Conservation (phyloP, 1,140 invertebrate species). For the Leptopilina boulardi region DNA sequence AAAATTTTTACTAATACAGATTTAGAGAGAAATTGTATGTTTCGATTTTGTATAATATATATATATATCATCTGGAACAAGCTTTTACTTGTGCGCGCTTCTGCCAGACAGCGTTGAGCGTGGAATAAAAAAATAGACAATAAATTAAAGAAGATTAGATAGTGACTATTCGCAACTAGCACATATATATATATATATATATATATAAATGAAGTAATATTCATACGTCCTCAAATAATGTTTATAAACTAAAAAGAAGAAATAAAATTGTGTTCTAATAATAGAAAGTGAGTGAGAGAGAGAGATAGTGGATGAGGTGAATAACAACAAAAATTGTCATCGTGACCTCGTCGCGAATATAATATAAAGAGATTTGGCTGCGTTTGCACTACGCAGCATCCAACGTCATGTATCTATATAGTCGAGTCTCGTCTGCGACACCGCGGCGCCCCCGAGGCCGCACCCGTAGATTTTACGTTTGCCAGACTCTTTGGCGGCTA, state of each 20-base stretch:
- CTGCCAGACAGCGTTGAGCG: neutral
- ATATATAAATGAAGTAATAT: too few relatives aligned
- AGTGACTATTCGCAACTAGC: neutral
- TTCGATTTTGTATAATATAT: too few relatives aligned
- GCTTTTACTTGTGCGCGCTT: too few relatives aligned
- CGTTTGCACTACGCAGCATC: conserved; percentile 48
- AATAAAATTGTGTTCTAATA: neutral
- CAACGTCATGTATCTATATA: neutral
- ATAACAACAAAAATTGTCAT: conserved; percentile 54
- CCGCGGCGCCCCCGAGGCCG: conserved; percentile 50
- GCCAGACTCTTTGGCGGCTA: conserved; percentile 58
- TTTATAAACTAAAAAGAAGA: too few relatives aligned
- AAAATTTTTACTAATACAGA: too few relatives aligned
- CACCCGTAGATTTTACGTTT: conserved; percentile 42
- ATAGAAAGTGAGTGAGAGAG: neutral
- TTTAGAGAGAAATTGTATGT: too few relatives aligned
- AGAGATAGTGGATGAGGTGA: conserved; percentile 43
- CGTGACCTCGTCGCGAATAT: conserved; percentile 53
- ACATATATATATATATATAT: too few relatives aligned
- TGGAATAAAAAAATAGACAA: neutral
- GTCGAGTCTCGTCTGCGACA: conserved; percentile 36
- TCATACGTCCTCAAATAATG: too few relatives aligned
- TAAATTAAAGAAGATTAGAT: neutral
- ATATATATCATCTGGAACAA: too few relatives aligned
- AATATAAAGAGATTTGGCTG: conserved; percentile 47